These are phyloP conservation scores for Pristionchus japonicus DNA, from an alignment of 2,888 invertebrate species.

Conservation along the genomic window DNA sequence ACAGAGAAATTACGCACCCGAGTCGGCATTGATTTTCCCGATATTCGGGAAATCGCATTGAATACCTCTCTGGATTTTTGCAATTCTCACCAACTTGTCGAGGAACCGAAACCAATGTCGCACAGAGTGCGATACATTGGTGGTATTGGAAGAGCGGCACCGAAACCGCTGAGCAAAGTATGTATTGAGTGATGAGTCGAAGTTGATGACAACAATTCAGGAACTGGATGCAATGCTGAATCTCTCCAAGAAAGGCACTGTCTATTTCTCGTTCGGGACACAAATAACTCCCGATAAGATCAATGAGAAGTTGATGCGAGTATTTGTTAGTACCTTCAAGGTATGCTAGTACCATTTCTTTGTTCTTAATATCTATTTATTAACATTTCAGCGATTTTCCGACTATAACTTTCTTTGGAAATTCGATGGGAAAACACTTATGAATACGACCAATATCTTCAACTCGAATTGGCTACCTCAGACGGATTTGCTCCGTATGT, in stretches of 20 bases:
- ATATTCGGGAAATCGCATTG: not conserved
- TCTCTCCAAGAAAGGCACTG: slow-evolving; percentile 51
- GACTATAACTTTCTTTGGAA: slow-evolving; percentile 42
- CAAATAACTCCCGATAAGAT: slow-evolving; percentile 39
- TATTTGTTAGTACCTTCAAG: not conserved
- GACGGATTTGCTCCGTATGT: slow-evolving; percentile 61
- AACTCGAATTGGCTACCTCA: slow-evolving; percentile 65
- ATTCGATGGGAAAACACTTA: not conserved
- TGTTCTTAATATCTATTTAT: not conserved
- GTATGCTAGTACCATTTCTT: not conserved
- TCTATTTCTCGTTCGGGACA: slow-evolving; percentile 65
- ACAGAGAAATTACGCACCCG: not conserved
- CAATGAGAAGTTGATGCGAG: not conserved
- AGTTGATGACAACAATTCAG: no score
- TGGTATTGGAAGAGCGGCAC: not conserved
- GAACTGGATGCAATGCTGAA: slow-evolving; percentile 49
- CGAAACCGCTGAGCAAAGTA: slow-evolving; percentile 2
- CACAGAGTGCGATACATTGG: slow-evolving; percentile 5
- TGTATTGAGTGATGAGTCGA: not conserved
- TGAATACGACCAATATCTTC: slow-evolving; percentile 53
- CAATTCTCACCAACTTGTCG: slow-evolving; percentile 6
- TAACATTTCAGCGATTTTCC: not conserved
- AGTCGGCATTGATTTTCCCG: not conserved
- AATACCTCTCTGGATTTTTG: not conserved
- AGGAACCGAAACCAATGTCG: not conserved